Base-by-base conservation (phyloP, 2,113 vertebrate genomes). In the Solea senegalensis region DNA sequence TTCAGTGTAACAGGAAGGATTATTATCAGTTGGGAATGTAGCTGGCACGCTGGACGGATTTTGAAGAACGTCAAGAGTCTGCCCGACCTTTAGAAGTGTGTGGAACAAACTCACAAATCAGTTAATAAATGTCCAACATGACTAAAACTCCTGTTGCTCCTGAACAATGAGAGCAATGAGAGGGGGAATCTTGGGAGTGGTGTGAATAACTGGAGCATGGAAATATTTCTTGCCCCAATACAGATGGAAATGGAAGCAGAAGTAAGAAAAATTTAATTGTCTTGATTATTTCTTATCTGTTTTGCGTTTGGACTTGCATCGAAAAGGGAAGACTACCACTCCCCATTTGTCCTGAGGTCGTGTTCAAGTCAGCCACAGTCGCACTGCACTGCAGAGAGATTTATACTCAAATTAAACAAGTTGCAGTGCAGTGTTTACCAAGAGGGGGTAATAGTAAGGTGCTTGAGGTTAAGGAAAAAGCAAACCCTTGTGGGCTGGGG, bases 41-140 rank as follows among this genome's bases (percentile, higher is more conserved):
- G 71, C 70, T 78, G 83, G 75, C 72, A 81, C 76, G 62, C 51
- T 44, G 64, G 48, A 71, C 8, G 80, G 70, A 82, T 81, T 85
- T 88, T 84, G 65, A 84, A 76, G 74, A 86, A 80, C 74, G 64
- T 70, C 77, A 81, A 69, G 67, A 75, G 75, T 65, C 28, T 74
- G 76, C 74, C 74, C 41, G 73, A 82, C 81, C 83, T 87, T 89
- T 78, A 63, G 15, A 71, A 57, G 62, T 15, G 73, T 65, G 70
- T 74, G 64, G 87, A 89, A 70, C 83, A 90, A 88, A 76, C 75
- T 81, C 81, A 83, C 84, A 86, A 83, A 83, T 80, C 67, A 83
- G 72, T 74, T 71, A 48, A 71, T 69, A 46, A 61, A 69, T 78
- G 80, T 77, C 21, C 63, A 84, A 53, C 69, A 68, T 54, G 66